These are phyloP conservation scores for Sebastes paucispinis DNA, from an alignment of 2,797 vertebrate genomes.

Conservation along the genomic window DNA sequence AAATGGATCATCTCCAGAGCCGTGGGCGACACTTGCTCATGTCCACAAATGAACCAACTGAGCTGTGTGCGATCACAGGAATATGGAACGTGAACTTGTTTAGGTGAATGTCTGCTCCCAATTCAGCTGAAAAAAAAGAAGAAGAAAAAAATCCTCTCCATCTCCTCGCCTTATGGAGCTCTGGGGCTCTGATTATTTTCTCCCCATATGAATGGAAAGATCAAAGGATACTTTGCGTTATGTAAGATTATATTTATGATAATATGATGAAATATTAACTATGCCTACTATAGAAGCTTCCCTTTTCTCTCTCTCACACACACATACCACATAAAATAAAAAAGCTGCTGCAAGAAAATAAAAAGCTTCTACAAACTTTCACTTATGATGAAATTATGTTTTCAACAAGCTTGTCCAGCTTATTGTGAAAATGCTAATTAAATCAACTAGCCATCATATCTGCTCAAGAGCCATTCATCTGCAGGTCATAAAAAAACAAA, in stretches of 20 bases:
- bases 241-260: not conserved
- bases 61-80: not conserved
- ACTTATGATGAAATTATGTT: not conserved
- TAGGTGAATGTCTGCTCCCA: not conserved
- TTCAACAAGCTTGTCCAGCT: too few species aligned
- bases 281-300: not conserved
- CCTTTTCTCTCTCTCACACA: not conserved
- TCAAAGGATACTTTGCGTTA: not conserved
- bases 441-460: not conserved
- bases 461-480: not conserved
- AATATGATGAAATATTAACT: not conserved
- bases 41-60: too few species aligned
- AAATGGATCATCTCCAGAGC: not conserved
- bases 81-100: not conserved
- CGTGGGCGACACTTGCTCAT: not conserved
- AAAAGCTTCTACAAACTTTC: too few species aligned
- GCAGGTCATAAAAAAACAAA: not conserved
- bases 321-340: not conserved
- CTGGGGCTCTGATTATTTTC: not conserved
- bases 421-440: not conserved
- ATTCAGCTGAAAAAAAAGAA: not conserved
- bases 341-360: not conserved
- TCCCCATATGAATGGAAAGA: not conserved
- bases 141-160: not conserved
- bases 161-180: not conserved